Evolutionary conservation across 2,888 invertebrate genomes (phyloP).

Genomic region (Amorpha juglandis): DNA sequence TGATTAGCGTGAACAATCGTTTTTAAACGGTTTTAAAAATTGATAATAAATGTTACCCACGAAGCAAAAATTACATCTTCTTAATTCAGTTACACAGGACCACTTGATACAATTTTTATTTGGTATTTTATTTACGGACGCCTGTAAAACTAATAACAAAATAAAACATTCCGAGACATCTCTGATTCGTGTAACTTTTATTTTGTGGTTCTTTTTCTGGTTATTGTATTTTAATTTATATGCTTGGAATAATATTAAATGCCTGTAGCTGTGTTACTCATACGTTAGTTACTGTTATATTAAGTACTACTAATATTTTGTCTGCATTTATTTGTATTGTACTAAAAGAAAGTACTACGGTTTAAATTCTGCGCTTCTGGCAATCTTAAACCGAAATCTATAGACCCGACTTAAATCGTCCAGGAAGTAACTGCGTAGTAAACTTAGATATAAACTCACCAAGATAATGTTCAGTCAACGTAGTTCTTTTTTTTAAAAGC

Average conservation of each 20-base stretch:
- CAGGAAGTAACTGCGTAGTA: too few relatives aligned
- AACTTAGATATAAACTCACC: too few relatives aligned
- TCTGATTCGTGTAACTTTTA: neutral
- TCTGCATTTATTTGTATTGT: constrained; percentile 19
- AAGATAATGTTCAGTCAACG: too few relatives aligned
- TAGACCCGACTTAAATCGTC: too few relatives aligned
- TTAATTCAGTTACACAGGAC: neutral
- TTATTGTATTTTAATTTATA: constrained; percentile 3
- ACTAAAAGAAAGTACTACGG: neutral
- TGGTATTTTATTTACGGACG: neutral
- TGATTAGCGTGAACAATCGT: constrained; percentile 13
- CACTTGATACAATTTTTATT: neutral
- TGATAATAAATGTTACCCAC: neutral
- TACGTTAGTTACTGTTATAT: neutral
- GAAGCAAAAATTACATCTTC: constrained; percentile 9
- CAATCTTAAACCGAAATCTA: too few relatives aligned
- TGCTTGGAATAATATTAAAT: constrained; percentile 21
- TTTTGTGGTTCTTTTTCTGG: neutral
- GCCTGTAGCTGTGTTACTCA: constrained; percentile 12
- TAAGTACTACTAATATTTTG: constrained; percentile 3
- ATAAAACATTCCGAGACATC: neutral
- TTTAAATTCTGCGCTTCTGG: too few relatives aligned
- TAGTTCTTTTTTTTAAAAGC: too few relatives aligned
- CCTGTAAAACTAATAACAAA: neutral
- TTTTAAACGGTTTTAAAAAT: constrained; percentile 15